Base-by-base conservation (phyloP, 1,140 invertebrate species). In the Nylanderia fulva region DNA sequence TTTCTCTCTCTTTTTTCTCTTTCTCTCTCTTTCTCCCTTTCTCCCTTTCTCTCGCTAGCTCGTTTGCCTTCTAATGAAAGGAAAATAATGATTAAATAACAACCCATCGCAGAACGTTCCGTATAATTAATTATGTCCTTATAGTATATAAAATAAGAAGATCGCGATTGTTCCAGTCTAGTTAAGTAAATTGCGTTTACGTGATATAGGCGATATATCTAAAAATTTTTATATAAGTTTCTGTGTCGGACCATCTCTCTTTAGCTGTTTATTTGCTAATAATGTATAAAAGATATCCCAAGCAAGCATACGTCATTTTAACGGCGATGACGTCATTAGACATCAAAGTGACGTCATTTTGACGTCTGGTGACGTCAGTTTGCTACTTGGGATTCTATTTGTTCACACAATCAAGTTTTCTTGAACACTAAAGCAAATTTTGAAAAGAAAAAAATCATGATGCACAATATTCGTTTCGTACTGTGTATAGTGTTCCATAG, bases 141-240 rank as follows among this genome's bases (percentile, higher is more conserved):
- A 45, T n/a, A n/a, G n/a, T n/a, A n/a, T n/a, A 58, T 66, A 66
- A 64, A 45, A 54, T 60, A 60, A 72, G 24, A 68, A 27, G 15
- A 72, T 54, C 39, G 63, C 56, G 33, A 54, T 88, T 85, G 66
- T 87, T 85, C 24, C n/a, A 87, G 42, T 58, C 61, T 88, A 88
- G 86, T 80, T 60, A 71, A 85, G 56, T 21, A 48, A 80, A 63
- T 56, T 63, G 52, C 33, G 48, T 77, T 76, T 60, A 29, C 27
- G 24, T 18, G 18, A 54, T 39, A 42, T 5, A 13, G 5, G 18
- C 8, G 15, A 39, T 29, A n/a, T 66, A 66, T 54, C 18, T 36
- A 21, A 52, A 13, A 36, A 7, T 52, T 24, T 39, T n/a, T n/a
- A 74, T 48, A 61, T 48, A 13, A 72, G 48, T 56, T 71, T 27